Evolutionary conservation across 2,888 invertebrate species (phyloP), one percentile per base, ranked within the genome.

Genomic region (Drosophila recens): DNA sequence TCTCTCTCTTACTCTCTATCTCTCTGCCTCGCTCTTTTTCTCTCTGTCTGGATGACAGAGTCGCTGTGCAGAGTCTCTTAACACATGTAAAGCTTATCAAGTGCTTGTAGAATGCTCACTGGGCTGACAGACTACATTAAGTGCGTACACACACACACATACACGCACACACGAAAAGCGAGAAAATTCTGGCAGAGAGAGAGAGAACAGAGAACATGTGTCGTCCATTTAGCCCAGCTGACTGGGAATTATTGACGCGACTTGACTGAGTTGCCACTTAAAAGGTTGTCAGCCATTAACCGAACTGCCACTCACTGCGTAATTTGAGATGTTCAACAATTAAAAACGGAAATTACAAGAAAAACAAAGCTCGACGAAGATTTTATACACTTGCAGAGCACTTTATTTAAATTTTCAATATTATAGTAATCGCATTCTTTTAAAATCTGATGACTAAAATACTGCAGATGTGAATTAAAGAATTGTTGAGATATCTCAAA

Each of bases 271-370:
- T 76, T 80, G 71, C 63, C 72, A 77, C 80, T 78, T 68, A 51
- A 64, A 73, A 57, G 70, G 43, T 34, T 80, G 79, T 73, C 82
- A 73, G 80, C 80, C 66, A 82, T 82, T 80, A 82, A 79, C 59
- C 80, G 49, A 77, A 77, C 52, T 72, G 80, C 63, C 76, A 75
- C 65, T 67, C 78, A 67, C 46, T 66, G 65, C 49, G 72, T 82
- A 57, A 79, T 79, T 65, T 61, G 75, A 72, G 80, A 63, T 48
- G 59, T 67, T 63, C 20, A 63, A 67, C 79, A 79, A 72, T 72
- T 75, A 72, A 71, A 74, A 71, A 36, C 13, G 13, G 34, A 45
- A 61, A 49, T 38, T 20, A 27, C 34, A n/a, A 4, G n/a, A 17
- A 15, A 40, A 30, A 23, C 23, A 30, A 27, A 27, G 9, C 2